These are phyloP conservation scores for Drosophila kuntzei DNA, from an alignment of 2,888 invertebrate species.

Conservation along the genomic window DNA sequence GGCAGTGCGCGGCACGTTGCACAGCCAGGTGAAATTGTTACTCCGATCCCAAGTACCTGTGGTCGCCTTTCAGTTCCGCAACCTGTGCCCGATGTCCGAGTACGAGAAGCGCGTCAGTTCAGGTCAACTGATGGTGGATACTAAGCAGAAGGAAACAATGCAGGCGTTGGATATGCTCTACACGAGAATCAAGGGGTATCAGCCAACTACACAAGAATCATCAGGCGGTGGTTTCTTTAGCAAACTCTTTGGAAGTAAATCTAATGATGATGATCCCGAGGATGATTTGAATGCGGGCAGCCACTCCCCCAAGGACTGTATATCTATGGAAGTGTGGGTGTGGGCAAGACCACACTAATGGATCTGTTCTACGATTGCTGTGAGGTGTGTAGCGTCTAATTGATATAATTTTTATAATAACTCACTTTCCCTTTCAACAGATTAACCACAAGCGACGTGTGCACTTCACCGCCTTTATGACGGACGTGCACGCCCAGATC, in stretches of 20 bases:
- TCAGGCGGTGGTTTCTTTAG: constrained; percentile 56
- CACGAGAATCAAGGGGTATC: constrained; percentile 86
- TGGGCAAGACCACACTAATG: constrained; percentile 99
- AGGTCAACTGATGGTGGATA: constrained; percentile 89
- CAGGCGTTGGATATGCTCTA: constrained; percentile 88
- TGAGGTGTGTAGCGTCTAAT: constrained; percentile 78
- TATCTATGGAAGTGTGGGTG: constrained; percentile 95
- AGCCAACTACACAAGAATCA: constrained; percentile 49
- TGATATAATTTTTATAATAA: not conserved
- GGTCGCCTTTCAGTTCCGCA: constrained; percentile 63
- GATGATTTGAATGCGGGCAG: constrained; percentile 70
- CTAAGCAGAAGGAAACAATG: constrained; percentile 90
- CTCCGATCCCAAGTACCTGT: constrained; percentile 25
- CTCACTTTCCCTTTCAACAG: constrained; percentile 84
- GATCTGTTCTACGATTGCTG: constrained; percentile 96
- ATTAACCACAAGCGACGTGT: constrained; percentile 91
- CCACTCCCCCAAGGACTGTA: constrained; percentile 89
- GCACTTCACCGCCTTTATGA: constrained; percentile 99
- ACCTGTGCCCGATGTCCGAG: constrained; percentile 86
- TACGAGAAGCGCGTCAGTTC: constrained; percentile 87
- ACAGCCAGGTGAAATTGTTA: constrained; percentile 38
- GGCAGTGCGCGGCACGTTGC: constrained; percentile 35
- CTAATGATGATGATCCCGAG: constrained; percentile 34
- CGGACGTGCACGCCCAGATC: constrained; percentile 95
- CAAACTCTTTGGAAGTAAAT: constrained; percentile 51